These are phyloP conservation scores for Anabas testudineus DNA, from an alignment of 2,797 vertebrate species.

Conservation along the genomic window DNA sequence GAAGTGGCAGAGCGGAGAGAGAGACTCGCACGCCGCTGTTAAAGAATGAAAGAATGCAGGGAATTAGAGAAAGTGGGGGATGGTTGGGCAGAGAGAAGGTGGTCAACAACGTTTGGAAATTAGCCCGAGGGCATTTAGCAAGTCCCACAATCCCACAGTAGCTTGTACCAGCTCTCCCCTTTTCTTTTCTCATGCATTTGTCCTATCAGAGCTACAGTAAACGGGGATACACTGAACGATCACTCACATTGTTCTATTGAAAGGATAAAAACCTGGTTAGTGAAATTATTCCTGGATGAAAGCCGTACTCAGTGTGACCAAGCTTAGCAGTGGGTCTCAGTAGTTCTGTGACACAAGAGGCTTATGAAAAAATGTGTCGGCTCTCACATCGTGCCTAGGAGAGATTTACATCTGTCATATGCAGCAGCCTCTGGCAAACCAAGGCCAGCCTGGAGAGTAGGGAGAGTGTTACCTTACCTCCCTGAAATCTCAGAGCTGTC, in stretches of 20 bases:
- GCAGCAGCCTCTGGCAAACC: not conserved
- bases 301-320: not conserved
- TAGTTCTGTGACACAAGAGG: not conserved
- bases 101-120: constrained; percentile 62
- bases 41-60: constrained; percentile 82
- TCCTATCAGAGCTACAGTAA: not conserved
- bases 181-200: constrained; percentile 2
- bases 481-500: no score
- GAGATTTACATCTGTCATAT: not conserved
- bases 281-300: not conserved
- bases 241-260: not conserved
- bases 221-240: not conserved
- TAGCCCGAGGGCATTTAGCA: constrained; percentile 68
- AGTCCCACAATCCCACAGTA: constrained; percentile 71
- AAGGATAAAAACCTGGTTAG: not conserved
- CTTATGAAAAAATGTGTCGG: not conserved
- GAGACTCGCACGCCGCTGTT: constrained; percentile 65
- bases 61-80: constrained; percentile 69
- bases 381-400: not conserved
- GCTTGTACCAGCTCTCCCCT: constrained; percentile 27
- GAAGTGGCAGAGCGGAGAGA: constrained; percentile 55
- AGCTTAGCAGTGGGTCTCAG: not conserved
- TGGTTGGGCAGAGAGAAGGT: constrained; percentile 45
- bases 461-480: no score
- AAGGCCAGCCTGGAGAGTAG: not conserved